Base-by-base conservation (phyloP, 2,888 invertebrate genomes). In the Eubasilissa splendida region DNA sequence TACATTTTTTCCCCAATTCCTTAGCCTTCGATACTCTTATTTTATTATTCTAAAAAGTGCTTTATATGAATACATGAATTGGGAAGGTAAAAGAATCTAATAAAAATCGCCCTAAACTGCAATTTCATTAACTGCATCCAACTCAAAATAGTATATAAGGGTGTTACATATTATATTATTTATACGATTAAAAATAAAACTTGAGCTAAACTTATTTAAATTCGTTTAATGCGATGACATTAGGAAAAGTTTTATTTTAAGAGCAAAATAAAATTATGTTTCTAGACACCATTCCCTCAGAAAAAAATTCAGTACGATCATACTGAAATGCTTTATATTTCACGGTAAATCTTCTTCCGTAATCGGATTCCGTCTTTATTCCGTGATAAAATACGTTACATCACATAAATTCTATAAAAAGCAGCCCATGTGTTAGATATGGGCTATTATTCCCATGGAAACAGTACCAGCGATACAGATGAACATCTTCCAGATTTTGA, bases 361-460 rank as follows among this genome's bases (percentile, higher is more conserved):
- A 68, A 77, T 78, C 73, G 54, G 65, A 71, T 78, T 78, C 56
- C 63, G 52, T 78, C 63, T 60, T 60, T 73, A 73, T 60, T 50
- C n/a, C 70, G 58, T 59, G 70, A 59, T 77, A 77, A 77, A 77
- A 70, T 33, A 70, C 59, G 42, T 31, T 56, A 70, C 60, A 70
- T 59, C 42, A 70, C 70, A 77, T 70, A 77, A 68, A 77, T 59
- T 77, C 33, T 12, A 60, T 68, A 77, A 59, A 68, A 77, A 58
- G 14, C 70, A 22, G 5, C 77, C 63, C 65, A 42, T 78, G 65
- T 63, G 78, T 63, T 54, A 54, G 73, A 63, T 73, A 56, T 60
- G 60, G 63, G 54, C 54, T 54, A 79, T 81, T 81, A 78, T 76
- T 81, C 76, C 66, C 71, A 63, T 50, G 14, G 76, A 73, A 75